A percentile compares a stretch with the other conserved stretches of the same genome.
These are phyloP conservation scores for Motacilla tschutschensis DNA, from an alignment of 2,113 vertebrate species.

Conservation along the genomic window DNA sequence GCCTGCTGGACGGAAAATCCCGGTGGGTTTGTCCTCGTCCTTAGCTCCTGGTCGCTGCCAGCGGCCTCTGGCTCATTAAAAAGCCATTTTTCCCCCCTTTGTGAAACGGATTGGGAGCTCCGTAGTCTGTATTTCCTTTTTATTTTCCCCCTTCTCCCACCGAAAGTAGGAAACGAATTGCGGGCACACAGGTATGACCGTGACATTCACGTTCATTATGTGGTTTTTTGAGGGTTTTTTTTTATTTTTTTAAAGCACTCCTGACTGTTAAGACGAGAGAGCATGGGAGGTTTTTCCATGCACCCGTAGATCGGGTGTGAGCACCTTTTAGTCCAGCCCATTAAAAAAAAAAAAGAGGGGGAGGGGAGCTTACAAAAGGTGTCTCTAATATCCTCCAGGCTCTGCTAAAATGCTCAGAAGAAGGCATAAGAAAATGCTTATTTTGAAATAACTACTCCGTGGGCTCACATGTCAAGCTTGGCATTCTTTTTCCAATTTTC, in stretches of 20 bases:
- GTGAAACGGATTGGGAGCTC: not conserved
- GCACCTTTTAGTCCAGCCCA: conserved; percentile 5
- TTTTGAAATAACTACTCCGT: not conserved
- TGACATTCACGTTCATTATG: conserved; percentile 9
- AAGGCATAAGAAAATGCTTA: not conserved
- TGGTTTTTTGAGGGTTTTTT: not conserved
- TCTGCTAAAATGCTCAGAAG: not conserved
- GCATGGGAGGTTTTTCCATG: not conserved
- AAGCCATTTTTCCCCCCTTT: not conserved
- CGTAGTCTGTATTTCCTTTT: not conserved
- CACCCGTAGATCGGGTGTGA: conserved; percentile 13
- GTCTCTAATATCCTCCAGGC: not conserved
- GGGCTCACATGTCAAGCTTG: not conserved
- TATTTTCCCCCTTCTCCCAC: not conserved
- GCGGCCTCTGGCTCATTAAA: not conserved
- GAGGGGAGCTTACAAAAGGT: not conserved
- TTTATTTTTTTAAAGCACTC: not conserved
- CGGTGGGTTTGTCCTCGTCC: not conserved
- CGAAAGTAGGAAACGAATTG: conserved; percentile 7
- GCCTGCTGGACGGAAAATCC: conserved; percentile 12
- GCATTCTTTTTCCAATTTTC: not conserved
- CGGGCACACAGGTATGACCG: not conserved
- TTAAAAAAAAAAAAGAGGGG: not conserved
- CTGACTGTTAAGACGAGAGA: not conserved
- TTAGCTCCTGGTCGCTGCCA: not conserved